Evolutionary conservation across 2,888 invertebrate genomes (phyloP).

Genomic region (Ecliptopera silaceata): DNA sequence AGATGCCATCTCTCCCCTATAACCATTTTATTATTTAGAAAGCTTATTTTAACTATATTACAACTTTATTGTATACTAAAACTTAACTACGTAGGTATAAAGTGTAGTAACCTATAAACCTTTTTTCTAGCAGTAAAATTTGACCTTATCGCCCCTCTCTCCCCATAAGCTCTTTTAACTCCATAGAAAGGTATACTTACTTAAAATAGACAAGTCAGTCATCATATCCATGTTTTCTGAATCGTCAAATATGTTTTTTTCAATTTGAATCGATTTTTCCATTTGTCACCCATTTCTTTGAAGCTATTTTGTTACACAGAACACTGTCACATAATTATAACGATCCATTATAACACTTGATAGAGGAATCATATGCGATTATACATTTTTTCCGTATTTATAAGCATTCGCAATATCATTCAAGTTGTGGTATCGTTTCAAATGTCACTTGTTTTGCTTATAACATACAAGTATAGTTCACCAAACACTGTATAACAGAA

Average conservation of each 20-base stretch:
- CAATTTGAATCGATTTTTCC: constrained; percentile 74
- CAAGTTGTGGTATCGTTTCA: constrained; percentile 39
- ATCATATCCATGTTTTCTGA: constrained; percentile 71
- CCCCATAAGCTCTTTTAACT: constrained; percentile 17
- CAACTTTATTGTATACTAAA: too few relatives aligned
- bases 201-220: constrained; percentile 67
- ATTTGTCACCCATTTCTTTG: constrained; percentile 77
- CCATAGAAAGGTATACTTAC: constrained; percentile 60
- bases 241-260: constrained; percentile 64
- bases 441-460: constrained; percentile 28
- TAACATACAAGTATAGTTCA: constrained; percentile 30
- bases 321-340: constrained; percentile 27
- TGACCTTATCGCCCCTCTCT: constrained; percentile 15
- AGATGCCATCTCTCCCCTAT: too few relatives aligned
- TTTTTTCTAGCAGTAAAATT: constrained; percentile 4
- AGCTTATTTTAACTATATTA: too few relatives aligned
- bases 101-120: not conserved
- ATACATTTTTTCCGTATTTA: constrained; percentile 64
- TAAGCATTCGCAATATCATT: constrained; percentile 55
- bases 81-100: not conserved
- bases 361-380: constrained; percentile 47
- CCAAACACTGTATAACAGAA: constrained; percentile 27
- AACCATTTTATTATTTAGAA: too few relatives aligned
- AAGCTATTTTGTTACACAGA: constrained; percentile 52
- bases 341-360: constrained; percentile 44